These are phyloP conservation scores for Chromobotia macracanthus DNA, from an alignment of 2,797 vertebrate species.

Conservation along the genomic window DNA sequence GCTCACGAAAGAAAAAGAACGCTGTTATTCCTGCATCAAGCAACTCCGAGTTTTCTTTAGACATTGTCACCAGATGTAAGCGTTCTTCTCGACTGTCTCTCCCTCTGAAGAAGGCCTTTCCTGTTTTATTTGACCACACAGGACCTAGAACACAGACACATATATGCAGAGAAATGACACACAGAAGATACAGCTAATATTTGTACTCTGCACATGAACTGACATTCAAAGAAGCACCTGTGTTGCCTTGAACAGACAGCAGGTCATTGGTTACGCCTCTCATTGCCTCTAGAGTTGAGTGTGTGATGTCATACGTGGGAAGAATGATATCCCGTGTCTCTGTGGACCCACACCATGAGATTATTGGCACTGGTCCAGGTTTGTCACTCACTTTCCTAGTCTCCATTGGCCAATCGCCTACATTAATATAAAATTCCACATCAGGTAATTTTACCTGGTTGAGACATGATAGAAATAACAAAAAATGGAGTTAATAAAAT, in stretches of 20 bases:
- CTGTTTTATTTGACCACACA: conserved; percentile 86
- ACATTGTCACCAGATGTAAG: conserved; percentile 83
- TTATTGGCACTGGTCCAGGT: conserved; percentile 82
- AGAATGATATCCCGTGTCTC: conserved; percentile 89
- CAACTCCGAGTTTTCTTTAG: conserved; percentile 84
- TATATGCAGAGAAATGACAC: background rate
- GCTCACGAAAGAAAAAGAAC: conserved; percentile 82
- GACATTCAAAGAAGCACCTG: conserved; percentile 74
- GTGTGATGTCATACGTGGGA: conserved; percentile 91
- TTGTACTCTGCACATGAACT: background rate
- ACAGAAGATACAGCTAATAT: background rate
- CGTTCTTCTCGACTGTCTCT: conserved; percentile 92
- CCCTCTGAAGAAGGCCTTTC: conserved; percentile 88
- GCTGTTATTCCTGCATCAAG: conserved; percentile 92
- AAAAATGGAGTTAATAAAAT: background rate
- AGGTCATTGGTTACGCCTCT: conserved; percentile 93
- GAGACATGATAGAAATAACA: background rate
- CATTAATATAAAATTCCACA: conserved; percentile 91
- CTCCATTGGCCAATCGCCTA: conserved; percentile 93
- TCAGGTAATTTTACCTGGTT: conserved; percentile 85
- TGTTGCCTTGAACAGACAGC: conserved; percentile 91
- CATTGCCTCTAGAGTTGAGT: conserved; percentile 89
- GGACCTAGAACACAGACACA: conserved; percentile 75
- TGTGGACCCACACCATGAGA: conserved; percentile 92
- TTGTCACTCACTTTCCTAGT: conserved; percentile 74